phyloP scores from a whole-genome alignment of 2,797 vertebrate genomes.

The Notoglanidium macrostoma region DNA sequence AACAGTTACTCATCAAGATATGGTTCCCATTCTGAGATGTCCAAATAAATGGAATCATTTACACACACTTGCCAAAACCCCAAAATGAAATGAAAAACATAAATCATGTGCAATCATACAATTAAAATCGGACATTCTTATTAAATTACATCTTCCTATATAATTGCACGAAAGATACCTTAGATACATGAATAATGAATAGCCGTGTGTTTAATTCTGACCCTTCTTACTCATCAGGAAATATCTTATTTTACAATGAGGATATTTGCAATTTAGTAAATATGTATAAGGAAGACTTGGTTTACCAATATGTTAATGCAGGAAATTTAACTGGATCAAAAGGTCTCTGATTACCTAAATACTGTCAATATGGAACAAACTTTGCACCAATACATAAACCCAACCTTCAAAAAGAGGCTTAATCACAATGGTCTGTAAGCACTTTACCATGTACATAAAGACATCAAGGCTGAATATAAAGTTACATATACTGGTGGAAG shows the following conservation, averaged over 20 bases:
- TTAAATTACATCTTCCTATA: slow-evolving; percentile 47
- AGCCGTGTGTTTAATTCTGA: slow-evolving; percentile 39
- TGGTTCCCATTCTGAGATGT: slow-evolving; percentile 74
- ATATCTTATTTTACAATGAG: slow-evolving; percentile 18
- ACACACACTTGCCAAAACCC: slow-evolving; percentile 60
- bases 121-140: slow-evolving; percentile 50
- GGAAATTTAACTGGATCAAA: slow-evolving; percentile 2
- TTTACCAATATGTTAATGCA: slow-evolving; percentile 25
- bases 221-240: slow-evolving; percentile 2
- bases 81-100: slow-evolving; percentile 57
- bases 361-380: background rate
- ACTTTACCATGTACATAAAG: slow-evolving; percentile 11
- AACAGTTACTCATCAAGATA: slow-evolving; percentile 69
- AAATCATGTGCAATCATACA: slow-evolving; percentile 38
- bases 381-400: background rate
- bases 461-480: slow-evolving; percentile 1
- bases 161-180: slow-evolving; percentile 30
- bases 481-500: background rate
- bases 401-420: slow-evolving; percentile 5
- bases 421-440: slow-evolving; percentile 21
- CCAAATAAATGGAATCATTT: slow-evolving; percentile 73
- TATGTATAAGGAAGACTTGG: background rate
- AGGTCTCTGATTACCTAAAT: background rate
- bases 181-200: slow-evolving; percentile 38
- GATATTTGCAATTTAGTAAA: slow-evolving; percentile 11